Evolutionary conservation across 2,888 invertebrate species (phyloP), one percentile per base, ranked within the genome.

Genomic region (Apomyelois bistriatella): DNA sequence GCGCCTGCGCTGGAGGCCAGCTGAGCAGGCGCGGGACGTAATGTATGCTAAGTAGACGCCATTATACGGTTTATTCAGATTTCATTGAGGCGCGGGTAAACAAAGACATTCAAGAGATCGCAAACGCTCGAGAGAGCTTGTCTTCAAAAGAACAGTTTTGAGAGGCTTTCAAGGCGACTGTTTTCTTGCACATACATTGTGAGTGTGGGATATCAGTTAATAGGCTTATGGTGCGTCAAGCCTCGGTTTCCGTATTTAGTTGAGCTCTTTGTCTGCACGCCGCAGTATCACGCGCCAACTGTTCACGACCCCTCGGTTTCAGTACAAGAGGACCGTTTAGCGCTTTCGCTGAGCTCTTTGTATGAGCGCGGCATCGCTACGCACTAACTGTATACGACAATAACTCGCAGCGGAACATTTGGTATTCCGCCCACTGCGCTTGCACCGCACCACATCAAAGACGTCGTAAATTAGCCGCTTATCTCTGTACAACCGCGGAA

Each of bases 191-290:
- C 7, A 46, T 10, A 46, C 46, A 46, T 32, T 46, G 46, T 46
- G 9, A 16, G 46, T 32, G 46, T 16, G 30, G 46, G 46, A 46
- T 46, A 35, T 46, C 46, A 46, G 28, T 30, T 22, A 22, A 43
- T 28, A 46, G n/a, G 46, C 46, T 46, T 42, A 42, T 22, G 46
- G 30, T 28, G 30, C 30, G 65, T 70, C 60, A 60, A 64, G 61
- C 61, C 58, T 58, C 52, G 54, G 64, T 67, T 73, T 75, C 74
- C 74, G 71, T 68, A 65, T 78, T 75, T 72, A 74, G 65, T 68
- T 32, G 13, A 56, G 58, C 62, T 65, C 70, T 72, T 74, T 74
- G 73, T 73, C 55, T 56, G 64, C 12, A 30, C 4, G 38, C 53
- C 62, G 37, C 30, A 36, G 35, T 30, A 36, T 42, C 48, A 52